phyloP scores from a whole-genome alignment of 2,113 vertebrate genomes.

The Elaphurus davidianus region DNA sequence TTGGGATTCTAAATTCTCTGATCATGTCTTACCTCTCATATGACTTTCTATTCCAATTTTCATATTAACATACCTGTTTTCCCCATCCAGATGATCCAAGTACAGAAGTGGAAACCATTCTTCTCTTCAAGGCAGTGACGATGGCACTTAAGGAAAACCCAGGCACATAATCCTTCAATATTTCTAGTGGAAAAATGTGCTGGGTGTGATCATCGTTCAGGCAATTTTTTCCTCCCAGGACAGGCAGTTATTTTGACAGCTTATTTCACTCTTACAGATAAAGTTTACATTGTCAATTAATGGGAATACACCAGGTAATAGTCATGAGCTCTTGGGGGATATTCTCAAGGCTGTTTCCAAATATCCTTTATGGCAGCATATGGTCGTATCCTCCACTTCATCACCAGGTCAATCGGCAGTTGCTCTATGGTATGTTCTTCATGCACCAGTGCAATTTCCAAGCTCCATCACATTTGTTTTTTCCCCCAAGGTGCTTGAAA shows the following conservation, averaged over 20 bases:
- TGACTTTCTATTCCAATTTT: background rate
- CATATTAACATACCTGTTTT: background rate
- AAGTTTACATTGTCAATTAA: conserved; percentile 70
- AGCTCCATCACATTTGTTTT: conserved; percentile 43
- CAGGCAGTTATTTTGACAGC: conserved; percentile 60
- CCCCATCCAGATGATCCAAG: background rate
- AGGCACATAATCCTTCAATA: conserved; percentile 8
- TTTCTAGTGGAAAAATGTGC: conserved; percentile 35
- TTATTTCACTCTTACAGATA: conserved; percentile 62
- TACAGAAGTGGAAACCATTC: background rate
- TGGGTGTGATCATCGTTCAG: conserved; percentile 51
- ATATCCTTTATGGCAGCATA: conserved; percentile 60
- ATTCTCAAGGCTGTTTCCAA: conserved; percentile 63
- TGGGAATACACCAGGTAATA: conserved; percentile 58
- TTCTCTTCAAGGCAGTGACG: background rate
- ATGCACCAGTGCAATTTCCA: conserved; percentile 52
- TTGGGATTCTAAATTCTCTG: background rate
- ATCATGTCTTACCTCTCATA: background rate
- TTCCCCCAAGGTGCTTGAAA: conserved; percentile 57
- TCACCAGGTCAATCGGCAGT: conserved; percentile 51
- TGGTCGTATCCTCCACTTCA: conserved; percentile 54
- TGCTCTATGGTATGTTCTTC: conserved; percentile 64
- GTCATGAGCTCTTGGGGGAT: conserved; percentile 64
- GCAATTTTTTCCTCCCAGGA: conserved; percentile 45
- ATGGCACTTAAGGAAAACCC: background rate